Base-by-base conservation (phyloP, 1,140 invertebrate genomes). In the Kradibia gibbosae region DNA sequence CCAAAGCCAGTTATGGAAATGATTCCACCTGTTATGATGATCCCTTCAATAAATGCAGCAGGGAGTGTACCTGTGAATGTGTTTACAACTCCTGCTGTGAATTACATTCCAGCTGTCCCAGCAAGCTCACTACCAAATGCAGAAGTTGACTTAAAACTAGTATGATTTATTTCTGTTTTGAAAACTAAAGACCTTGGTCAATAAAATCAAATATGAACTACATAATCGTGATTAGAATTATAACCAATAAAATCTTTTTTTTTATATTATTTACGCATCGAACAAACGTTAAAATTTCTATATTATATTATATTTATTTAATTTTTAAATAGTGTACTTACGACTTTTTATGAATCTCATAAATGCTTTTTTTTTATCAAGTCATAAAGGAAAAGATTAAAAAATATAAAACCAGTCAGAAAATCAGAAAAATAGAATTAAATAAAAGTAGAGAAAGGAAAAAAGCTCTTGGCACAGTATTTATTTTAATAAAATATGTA, bases 101-200 rank as follows among this genome's bases (percentile, higher is more conserved):
- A 85, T 77, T 81, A 84, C 60, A 85, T 83, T 36, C 91, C 88
- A 81, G 87, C 89, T 67, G 88, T 87, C 71, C 87, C 90, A 73
- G 90, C 91, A 48, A 91, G 90, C 84, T 81, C 87, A 71, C 67
- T 84, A 81, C 88, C 87, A 83, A 83, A 91, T 82, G 94, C 94
- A 71, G 94, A 95, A 85, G 93, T 94, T 74, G 96, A 97, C 88
- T 91, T 97, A 25, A 95, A 95, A 92, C 95, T 96, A 93, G 95
- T 95, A 90, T 80, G 80, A 83, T 78, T 71, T 28, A n/a, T 17
- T 11, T 11, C 50, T 20, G 22, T 53, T 53, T 17, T 20, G 20
- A 20, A 8, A 17, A 20, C 22, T 8, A 11, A 53, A 53, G 15
- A 53, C 22, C 22, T 20, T 53, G 20, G 50, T 53, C 15, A 53